Percentiles rank a stretch among this genome's conserved stretches.
Evolutionary conservation across 1,140 invertebrate genomes (phyloP).

Genomic region (Sitophilus oryzae): DNA sequence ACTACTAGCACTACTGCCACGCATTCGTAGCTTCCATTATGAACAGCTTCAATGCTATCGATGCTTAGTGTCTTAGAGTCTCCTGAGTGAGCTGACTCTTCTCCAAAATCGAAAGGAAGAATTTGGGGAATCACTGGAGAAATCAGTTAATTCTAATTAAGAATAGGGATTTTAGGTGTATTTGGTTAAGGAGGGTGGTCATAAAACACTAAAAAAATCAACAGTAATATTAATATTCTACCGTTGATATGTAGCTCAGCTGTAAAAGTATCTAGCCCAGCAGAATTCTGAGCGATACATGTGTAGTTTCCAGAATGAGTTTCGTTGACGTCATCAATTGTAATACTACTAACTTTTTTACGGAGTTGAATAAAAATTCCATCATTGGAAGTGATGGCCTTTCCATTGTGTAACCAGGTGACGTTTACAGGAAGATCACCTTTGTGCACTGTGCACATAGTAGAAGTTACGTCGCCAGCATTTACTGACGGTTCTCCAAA

Average conservation of each 20-base stretch:
- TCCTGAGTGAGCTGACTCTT: conserved; percentile 59
- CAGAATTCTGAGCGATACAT: conserved; percentile 55
- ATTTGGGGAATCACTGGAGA: conserved; percentile 61
- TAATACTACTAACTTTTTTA: conserved; percentile 42
- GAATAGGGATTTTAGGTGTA: not conserved
- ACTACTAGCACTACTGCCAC: conserved; percentile 61
- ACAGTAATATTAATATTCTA: conserved; percentile 44
- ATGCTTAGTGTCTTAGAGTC: conserved; percentile 66
- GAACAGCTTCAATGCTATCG: conserved; percentile 58
- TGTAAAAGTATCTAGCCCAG: conserved; percentile 53
- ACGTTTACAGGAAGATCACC: conserved; percentile 60
- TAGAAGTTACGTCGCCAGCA: conserved; percentile 55
- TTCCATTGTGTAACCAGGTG: conserved; percentile 55
- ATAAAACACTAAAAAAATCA: not conserved
- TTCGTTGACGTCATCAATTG: conserved; percentile 53
- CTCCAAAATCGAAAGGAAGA: conserved; percentile 59
- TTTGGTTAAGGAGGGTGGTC: not conserved
- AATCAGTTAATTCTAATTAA: no score
- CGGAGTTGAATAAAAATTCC: conserved; percentile 31
- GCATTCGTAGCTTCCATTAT: conserved; percentile 71
- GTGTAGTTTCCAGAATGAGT: conserved; percentile 59
- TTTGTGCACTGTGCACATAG: conserved; percentile 56
- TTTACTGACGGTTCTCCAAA: conserved; percentile 56
- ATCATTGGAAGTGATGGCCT: not conserved
- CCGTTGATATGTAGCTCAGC: conserved; percentile 59